Evolutionary conservation across 1,140 invertebrate genomes (phyloP).

Genomic region (Drusus annulatus): DNA sequence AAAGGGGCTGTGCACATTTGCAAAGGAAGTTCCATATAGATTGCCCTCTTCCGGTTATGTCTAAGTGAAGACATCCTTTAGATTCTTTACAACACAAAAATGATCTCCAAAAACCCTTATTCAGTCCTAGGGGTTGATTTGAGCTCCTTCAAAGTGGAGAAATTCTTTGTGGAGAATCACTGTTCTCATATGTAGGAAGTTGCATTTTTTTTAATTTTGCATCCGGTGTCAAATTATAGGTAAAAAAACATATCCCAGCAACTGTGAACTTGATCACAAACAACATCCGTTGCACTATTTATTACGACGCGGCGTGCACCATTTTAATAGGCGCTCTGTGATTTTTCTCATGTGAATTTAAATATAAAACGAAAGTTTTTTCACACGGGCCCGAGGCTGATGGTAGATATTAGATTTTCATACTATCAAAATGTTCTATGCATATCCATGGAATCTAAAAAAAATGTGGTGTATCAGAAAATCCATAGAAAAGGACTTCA

Average conservation of each 20-base stretch:
- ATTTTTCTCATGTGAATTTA: conserved; percentile 11
- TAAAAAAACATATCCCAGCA: conserved; percentile 17
- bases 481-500: no score
- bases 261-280: not conserved
- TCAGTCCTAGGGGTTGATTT: not conserved
- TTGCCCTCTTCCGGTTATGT: not conserved
- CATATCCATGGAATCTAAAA: no score
- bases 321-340: conserved; percentile 7
- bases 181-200: not conserved
- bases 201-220: conserved; percentile 8
- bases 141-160: not conserved
- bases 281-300: not conserved
- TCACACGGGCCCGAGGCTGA: not conserved
- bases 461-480: no score
- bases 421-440: no score
- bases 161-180: no score
- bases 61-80: conserved; percentile 19
- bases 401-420: no score
- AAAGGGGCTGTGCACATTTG: not conserved
- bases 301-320: not conserved
- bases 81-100: no score
- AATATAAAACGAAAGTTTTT: not conserved
- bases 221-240: conserved; percentile 10
- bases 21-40: conserved; percentile 10
- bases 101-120: not conserved